Evolutionary conservation across 2,113 vertebrate species (phyloP).

Genomic region (Callipepla squamata): DNA sequence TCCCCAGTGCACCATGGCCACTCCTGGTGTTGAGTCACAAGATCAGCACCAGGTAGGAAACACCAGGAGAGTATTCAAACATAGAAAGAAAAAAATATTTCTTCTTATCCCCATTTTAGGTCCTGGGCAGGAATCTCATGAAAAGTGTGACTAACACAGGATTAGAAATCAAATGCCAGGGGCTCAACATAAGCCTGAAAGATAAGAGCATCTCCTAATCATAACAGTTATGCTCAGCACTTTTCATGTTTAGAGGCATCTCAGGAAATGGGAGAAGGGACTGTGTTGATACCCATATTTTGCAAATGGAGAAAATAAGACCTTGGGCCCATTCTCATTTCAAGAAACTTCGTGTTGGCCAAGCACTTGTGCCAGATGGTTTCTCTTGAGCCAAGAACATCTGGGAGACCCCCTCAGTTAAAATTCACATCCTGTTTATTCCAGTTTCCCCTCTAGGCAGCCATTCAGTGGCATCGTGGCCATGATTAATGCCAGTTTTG

Average conservation of each 20-base stretch:
- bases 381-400: neutral
- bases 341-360: neutral
- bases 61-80: neutral
- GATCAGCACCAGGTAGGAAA: neutral
- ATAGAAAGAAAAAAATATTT: neutral
- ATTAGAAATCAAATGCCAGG: neutral
- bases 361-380: accelerated
- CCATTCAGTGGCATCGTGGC: neutral
- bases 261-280: neutral
- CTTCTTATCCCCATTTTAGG: neutral
- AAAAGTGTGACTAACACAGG: neutral
- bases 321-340: neutral
- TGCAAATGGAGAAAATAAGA: neutral
- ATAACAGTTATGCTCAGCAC: neutral
- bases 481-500: accelerated
- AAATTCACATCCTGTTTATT: accelerated
- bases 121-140: neutral
- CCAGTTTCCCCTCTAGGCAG: neutral
- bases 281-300: neutral
- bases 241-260: neutral
- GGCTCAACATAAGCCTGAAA: neutral
- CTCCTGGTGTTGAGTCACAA: neutral
- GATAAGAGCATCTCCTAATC: neutral
- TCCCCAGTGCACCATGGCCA: neutral
- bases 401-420: accelerated